Evolutionary conservation across 2,113 vertebrate species (phyloP), one percentile per base, ranked within the genome.

Genomic region (Toxotes chatareus): DNA sequence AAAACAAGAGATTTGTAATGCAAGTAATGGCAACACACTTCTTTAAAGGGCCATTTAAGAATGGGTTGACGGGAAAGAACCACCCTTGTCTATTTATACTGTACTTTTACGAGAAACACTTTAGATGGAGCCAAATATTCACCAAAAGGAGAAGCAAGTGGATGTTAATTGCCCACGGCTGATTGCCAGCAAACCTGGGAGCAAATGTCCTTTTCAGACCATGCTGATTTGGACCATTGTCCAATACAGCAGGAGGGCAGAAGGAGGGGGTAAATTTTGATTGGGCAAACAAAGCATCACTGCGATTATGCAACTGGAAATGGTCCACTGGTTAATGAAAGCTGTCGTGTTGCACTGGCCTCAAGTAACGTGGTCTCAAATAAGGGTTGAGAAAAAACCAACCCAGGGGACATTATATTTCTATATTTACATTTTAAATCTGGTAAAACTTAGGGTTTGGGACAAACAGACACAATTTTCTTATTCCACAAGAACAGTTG

Each of bases 201-300:
- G 76, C 36, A 76, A 91, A 88, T 88, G 81, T 89, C 82, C 86
- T n/a, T 82, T 85, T 89, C 86, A 93, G 80, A 83, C 76, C 62
- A 65, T 53, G 61, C 46, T 66, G 79, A 89, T 91, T 87, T 78
- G 72, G 63, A 89, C 85, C 65, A 87, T 73, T 91, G 89, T 93
- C 70, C 69, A 80, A 81, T 92, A 86, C 87, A 85, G 90, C 80
- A 79, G 79, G 82, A 77, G 80, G 70, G 75, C 63, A 85, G 51
- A 47, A 67, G 63, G 75, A 76, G 59, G 78, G 63, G 56, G 21
- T 13, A 60, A 40, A 83, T 51, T 76, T 53, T 74, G 73, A 88
- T 82, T 80, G 79, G 76, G 38, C 55, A 53, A 86, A 91, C 82
- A 88, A 85, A 89, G 51, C 73, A 87, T 84, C 76, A 79, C n/a